Base-by-base conservation (phyloP, 2,113 vertebrate species). In the Parotia lawesii region DNA sequence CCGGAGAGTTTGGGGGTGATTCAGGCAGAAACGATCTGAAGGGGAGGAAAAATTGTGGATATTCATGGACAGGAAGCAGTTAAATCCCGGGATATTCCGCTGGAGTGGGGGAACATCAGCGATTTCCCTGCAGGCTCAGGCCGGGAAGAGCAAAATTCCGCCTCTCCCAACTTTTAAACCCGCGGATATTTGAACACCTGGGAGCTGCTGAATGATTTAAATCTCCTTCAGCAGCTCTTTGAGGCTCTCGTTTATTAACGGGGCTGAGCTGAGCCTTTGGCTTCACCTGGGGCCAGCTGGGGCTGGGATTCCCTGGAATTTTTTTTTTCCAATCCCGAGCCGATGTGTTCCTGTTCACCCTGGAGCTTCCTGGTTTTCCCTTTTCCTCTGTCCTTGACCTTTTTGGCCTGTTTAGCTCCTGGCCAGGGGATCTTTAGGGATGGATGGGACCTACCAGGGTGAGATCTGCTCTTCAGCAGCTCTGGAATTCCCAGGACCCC, bases 31-130 rank as follows among this genome's bases (percentile, higher is more conserved):
- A n/a, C n/a, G n/a, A 3, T 9, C 31, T 11, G n/a, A 48, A 27
- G 1, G 3, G 22, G 6, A 8, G 3, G 1, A 1, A 17, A 54
- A 51, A 0, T 3, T 1, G 7, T 14, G 18, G 29, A 1, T 21
- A 1, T 42, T 31, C 15, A 0, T 5, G 61, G 90, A 2, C 37
- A 58, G 0, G 25, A 94, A 83, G 22, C 4, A 8, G 88, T 91
- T 91, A 89, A 95, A 84, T 66, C 64, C 65, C 24, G 47, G 60
- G 77, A n/a, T 77, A 24, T 47, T 89, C 81, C 31, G 24, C 44
- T 35, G 89, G n/a, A 60, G 40, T 3, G 18, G 38, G 56, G 53
- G 35, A 78, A 35, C 21, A 5, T 19, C 70, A 44, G 35, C 29
- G 38, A 58, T 60, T 76, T 75, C 91, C 82, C 83, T 37, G 10